Evolutionary conservation across 2,888 invertebrate genomes (phyloP), one percentile per base, ranked within the genome.

Genomic region (Magallana nippona): DNA sequence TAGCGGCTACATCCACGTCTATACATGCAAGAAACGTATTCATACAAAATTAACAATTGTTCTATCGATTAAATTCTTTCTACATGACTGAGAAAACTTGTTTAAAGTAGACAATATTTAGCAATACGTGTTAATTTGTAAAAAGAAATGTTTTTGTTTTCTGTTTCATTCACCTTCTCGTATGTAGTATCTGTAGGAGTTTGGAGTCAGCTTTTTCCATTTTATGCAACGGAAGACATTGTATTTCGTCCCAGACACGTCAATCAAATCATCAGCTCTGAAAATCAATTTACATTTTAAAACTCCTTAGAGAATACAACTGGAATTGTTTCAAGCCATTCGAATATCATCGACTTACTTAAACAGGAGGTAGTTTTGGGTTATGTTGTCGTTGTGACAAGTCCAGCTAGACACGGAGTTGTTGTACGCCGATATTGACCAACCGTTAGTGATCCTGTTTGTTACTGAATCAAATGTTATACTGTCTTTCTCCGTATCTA

Each of bases 141-240:
- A 27, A 1, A 0, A 44, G 3, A 44, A 44, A 8, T 44, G 44
- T 44, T 44, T 44, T 44, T 44, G 22, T 15, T 71, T 3, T 71
- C 10, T 27, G 13, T 71, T 71, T 1, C 22, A 13, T 71, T 57
- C 84, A 86, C 85, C 85, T 79, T 83, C 79, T n/a, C 55, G 22
- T 5, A 86, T 44, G 55, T 86, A 86, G 55, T 86, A 86, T 15
- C 81, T 60, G 27, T 83, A 86, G 1, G 85, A 84, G 44, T 83
- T 44, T 17, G 55, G 57, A 62, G 85, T 84, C 22, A 84, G 56
- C 32, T 82, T 81, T 22, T 60, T 84, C 85, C 85, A 86, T 22
- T 82, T 58, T 22, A 86, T 84, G 78, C 85, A 86, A 13, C 82
- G 79, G 57, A 78, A 84, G 3, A 77, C 81, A 58, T 81, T 78